Base-by-base conservation (phyloP, 2,113 vertebrate species). In the Chlorodrepanis virens region DNA sequence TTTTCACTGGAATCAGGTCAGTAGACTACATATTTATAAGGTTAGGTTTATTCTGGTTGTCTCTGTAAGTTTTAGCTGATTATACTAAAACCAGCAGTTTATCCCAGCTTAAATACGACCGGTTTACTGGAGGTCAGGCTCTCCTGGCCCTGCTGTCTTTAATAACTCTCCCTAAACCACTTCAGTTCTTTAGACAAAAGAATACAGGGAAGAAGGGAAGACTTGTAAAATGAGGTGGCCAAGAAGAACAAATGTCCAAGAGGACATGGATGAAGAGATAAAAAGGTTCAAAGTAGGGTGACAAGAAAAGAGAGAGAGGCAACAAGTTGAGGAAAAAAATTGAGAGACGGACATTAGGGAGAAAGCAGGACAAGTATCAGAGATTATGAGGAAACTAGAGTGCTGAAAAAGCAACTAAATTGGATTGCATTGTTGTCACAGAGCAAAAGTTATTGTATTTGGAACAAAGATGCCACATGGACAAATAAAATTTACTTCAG, bases 81-180 rank as follows among this genome's bases (percentile, higher is more conserved):
- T 95, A 93, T 90, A 67, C 78, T 87, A 87, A 96, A 93, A 64
- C 60, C 40, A 95, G 35, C 0, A 0, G 70, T 97, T 96, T 95
- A 96, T 93, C 94, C 93, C 91, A 80, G 91, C 63, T 96, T 95
- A 95, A 95, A 91, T 72, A 50, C 11, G 0, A 82, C 65, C 89
- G 74, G n/a, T 69, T 96, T 83, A 95, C 54, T 39, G 14, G 25
- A 89, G 81, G 89, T 89, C 81, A 94, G 54, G 68, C 27, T 74
- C 42, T 76, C 84, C 77, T 44, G 31, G 40, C 53, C 25, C 61
- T 85, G n/a, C 28, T 2, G 21, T 69, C 33, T 94, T 84, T 82
- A 94, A 74, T 76, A 83, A 77, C 27, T 91, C 85, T 63, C 50
- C 42, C 50, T 87, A 83, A 91, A 91, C 63, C 50, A 70, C 45